A percentile compares a stretch with the other conserved stretches of the same genome.
These are phyloP conservation scores for Eristalinus sepulchralis DNA, from an alignment of 2,888 invertebrate species.

Conservation along the genomic window DNA sequence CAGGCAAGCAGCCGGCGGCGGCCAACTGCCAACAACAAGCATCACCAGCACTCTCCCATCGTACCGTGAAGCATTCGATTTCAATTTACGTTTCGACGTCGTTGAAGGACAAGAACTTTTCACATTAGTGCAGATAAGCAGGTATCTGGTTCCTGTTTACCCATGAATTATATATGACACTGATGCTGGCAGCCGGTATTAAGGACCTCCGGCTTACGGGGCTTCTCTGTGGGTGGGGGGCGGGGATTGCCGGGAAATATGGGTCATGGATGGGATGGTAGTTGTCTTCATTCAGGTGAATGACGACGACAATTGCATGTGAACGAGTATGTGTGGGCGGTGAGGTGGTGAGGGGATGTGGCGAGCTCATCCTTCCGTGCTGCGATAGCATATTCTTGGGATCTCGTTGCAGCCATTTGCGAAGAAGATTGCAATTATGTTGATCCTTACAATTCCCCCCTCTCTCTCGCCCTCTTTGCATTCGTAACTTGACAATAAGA, in stretches of 20 bases:
- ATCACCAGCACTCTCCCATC: background rate
- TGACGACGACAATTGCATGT: constrained; percentile 41
- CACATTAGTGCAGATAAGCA: constrained; percentile 71
- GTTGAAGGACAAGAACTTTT: constrained; percentile 67
- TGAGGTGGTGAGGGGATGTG: background rate
- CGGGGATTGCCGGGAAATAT: constrained; percentile 25
- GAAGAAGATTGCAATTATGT: constrained; percentile 66
- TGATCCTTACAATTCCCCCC: constrained; percentile 51
- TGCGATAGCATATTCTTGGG: constrained; percentile 36
- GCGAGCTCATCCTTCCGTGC: constrained; percentile 1
- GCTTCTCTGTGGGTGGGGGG: constrained; percentile 17
- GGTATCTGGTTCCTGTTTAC: constrained; percentile 69
- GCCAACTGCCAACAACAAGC: background rate
- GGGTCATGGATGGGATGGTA: constrained; percentile 46
- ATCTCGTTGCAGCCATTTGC: constrained; percentile 61
- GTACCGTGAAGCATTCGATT: constrained; percentile 51
- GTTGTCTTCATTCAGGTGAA: constrained; percentile 36
- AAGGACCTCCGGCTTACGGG: constrained; percentile 34
- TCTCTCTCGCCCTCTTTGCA: background rate
- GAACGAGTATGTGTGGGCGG: background rate
- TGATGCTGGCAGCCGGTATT: constrained; percentile 58
- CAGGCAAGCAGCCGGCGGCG: background rate
- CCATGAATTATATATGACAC: constrained; percentile 70
- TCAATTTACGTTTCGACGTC: constrained; percentile 65
- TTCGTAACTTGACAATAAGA: constrained; percentile 39